These are phyloP conservation scores for Pheosia tremula DNA, from an alignment of 2,888 invertebrate species.

Conservation along the genomic window DNA sequence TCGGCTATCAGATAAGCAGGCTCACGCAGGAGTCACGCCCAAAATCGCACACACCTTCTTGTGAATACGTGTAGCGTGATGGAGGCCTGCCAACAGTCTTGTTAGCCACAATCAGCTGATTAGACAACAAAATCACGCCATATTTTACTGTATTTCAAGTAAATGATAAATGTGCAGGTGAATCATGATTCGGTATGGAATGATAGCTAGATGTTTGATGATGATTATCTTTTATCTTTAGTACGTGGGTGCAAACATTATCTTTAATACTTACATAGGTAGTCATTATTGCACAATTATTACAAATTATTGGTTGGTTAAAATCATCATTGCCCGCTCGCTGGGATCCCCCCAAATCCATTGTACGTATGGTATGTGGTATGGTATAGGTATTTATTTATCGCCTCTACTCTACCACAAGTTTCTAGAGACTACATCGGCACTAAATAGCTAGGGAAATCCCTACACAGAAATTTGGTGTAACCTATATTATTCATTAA, in stretches of 20 bases:
- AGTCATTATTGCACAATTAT: not conserved
- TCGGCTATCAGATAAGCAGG: not conserved
- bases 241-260: not conserved
- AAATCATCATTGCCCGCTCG: no score
- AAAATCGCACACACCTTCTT: conserved; percentile 6
- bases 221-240: not conserved
- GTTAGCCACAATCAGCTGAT: not conserved
- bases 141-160: not conserved
- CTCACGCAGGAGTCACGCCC: conserved; percentile 6
- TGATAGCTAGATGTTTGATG: not conserved
- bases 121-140: not conserved
- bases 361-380: no score
- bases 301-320: not conserved
- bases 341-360: no score
- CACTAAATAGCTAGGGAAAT: no score
- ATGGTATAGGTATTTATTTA: no score
- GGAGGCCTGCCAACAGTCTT: not conserved
- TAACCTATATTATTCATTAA: no score
- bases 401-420: no score
- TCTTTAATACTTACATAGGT: not conserved
- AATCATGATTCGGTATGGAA: not conserved
- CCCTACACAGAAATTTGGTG: no score
- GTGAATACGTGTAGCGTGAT: not conserved
- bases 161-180: not conserved
- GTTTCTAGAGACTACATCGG: no score